Evolutionary conservation across 1,140 invertebrate genomes (phyloP), one percentile per base, ranked within the genome.

Genomic region (Sarcophaga peregrina): DNA sequence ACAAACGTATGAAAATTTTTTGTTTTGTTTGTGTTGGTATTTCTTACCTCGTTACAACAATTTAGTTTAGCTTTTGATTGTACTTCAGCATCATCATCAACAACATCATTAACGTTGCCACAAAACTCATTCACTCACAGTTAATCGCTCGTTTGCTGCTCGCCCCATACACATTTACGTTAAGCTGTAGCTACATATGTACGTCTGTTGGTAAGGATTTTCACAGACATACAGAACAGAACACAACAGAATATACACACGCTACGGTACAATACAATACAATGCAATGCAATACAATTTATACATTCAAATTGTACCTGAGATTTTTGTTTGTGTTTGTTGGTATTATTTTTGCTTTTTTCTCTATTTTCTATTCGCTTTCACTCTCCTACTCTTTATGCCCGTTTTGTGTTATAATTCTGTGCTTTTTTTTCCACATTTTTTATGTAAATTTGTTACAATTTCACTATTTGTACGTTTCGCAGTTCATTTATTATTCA

Each of bases 371-470:
- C 25, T 37, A 37, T 37, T 37, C 25, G 1, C 25, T 37, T 4
- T 37, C 25, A 2, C 25, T 37, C 25, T 37, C 25, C 25, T 37
- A 37, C 25, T 37, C 25, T 37, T 37, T 37, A 37, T 37, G 25
- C 25, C 4, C 1, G 25, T 37, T 37, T 37, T 37, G 25, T 37
- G 25, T 37, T 2, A 37, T 37, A 37, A 37, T 37, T 68, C 20
- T 68, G 20, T n/a, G n/a, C 62, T 7, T 8, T 2, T 7, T 58
- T 37, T 37, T 37, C 25, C 25, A 37, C 25, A 37, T 68, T 20
- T 68, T 68, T 68, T 68, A 68, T 68, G 62, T 68, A 68, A 68
- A 68, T 68, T 68, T 68, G 62, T 68, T 68, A 68, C 62, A 68
- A 68, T 68, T 68, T 68, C 62, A 68, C 62, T 68, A 68, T 68